Evolutionary conservation across 2,888 invertebrate species (phyloP).

Genomic region (Agrochola circellaris): DNA sequence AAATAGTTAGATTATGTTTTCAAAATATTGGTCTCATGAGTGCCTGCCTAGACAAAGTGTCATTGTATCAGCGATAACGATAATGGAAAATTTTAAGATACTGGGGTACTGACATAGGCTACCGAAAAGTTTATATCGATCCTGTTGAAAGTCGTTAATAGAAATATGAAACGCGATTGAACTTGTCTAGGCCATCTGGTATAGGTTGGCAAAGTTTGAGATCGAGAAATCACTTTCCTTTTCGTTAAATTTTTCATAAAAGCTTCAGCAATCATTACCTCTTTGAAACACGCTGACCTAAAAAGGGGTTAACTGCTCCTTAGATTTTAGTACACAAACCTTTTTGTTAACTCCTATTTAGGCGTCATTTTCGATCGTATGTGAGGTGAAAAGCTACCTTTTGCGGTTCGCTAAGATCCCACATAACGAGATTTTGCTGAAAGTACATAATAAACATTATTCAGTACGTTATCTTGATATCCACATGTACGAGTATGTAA

Average conservation of each 20-base stretch:
- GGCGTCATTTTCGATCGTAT: slow-evolving; percentile 47
- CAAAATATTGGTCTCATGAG: neutral
- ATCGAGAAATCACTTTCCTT: no score
- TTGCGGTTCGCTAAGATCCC: slow-evolving; percentile 26
- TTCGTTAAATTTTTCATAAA: neutral
- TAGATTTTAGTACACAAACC: slow-evolving; percentile 55
- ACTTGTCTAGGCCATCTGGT: neutral
- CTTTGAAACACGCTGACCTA: slow-evolving; percentile 20
- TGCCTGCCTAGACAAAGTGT: neutral
- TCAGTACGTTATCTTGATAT: slow-evolving; percentile 48
- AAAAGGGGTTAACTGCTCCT: slow-evolving; percentile 36
- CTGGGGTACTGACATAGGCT: neutral
- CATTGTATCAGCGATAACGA: neutral
- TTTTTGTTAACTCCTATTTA: slow-evolving; percentile 52
- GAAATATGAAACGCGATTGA: neutral
- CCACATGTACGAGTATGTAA: slow-evolving; percentile 46
- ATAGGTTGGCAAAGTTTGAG: neutral
- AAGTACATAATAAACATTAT: slow-evolving; percentile 55
- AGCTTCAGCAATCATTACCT: neutral
- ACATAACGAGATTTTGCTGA: slow-evolving; percentile 33
- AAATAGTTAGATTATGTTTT: neutral
- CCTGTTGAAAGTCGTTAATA: neutral
- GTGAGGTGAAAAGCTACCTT: slow-evolving; percentile 38
- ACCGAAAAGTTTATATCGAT: neutral
- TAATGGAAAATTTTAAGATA: neutral